phyloP scores from a whole-genome alignment of 2,797 vertebrate genomes.

The Perdix hodgsoniae region DNA sequence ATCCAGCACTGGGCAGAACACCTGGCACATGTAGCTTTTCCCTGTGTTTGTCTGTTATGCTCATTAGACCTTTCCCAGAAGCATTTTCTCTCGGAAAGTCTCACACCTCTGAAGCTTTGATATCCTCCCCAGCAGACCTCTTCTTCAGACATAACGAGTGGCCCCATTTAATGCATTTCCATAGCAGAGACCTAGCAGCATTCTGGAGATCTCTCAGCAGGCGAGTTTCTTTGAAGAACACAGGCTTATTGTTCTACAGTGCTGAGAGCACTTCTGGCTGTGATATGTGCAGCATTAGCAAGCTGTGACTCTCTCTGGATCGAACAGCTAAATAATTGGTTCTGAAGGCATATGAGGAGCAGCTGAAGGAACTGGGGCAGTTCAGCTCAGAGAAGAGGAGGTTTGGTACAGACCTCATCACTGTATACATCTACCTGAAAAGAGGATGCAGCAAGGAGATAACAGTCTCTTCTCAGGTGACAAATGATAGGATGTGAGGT shows the following conservation, averaged over 20 bases:
- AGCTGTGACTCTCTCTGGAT: neutral
- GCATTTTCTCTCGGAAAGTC: neutral
- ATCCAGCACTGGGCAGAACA: neutral
- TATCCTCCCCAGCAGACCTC: neutral
- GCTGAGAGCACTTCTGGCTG: neutral
- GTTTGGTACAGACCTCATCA: neutral
- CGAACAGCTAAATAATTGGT: neutral
- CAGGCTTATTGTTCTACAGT: neutral
- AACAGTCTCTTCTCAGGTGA: neutral
- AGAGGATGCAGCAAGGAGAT: neutral
- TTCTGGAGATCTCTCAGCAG: neutral
- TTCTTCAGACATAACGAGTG: neutral
- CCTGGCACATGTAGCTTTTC: neutral
- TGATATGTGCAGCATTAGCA: neutral
- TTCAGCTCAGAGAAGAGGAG: neutral
- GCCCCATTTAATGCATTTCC: neutral
- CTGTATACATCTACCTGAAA: neutral
- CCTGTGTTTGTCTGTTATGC: neutral
- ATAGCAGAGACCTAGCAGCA: neutral
- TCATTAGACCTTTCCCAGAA: neutral
- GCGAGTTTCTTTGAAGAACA: neutral
- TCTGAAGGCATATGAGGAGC: neutral
- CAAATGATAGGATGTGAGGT: neutral
- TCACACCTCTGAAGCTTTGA: neutral
- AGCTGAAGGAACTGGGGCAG: neutral